Evolutionary conservation across 2,888 invertebrate species (phyloP).

Genomic region (Drosophila percnosoma): DNA sequence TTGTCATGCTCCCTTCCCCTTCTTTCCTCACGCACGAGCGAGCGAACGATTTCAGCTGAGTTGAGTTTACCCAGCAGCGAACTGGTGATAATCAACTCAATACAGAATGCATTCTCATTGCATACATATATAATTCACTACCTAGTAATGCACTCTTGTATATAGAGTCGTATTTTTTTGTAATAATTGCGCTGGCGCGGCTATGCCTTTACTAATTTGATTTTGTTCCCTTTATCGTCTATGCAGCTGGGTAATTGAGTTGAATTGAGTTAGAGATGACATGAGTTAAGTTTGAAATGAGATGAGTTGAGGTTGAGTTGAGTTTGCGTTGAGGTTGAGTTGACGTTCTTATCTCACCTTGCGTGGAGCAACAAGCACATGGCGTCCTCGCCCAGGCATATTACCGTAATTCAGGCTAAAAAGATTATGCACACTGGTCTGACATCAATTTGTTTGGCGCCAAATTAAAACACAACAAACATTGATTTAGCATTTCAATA

Average conservation of each 20-base stretch:
- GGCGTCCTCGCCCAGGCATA: slow-evolving; percentile 28
- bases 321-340: background rate
- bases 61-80: background rate
- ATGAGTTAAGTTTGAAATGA: background rate
- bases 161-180: background rate
- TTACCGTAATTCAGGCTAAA: slow-evolving; percentile 28
- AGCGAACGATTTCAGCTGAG: background rate
- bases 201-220: background rate
- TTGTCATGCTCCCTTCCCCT: background rate
- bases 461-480: background rate
- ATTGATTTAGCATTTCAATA: background rate
- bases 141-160: background rate
- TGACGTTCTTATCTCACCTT: slow-evolving; percentile 37
- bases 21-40: slow-evolving; percentile 4
- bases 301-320: slow-evolving; percentile 1
- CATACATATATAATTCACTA: background rate
- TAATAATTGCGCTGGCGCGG: background rate
- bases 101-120: background rate
- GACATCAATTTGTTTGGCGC: background rate
- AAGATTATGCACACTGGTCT: slow-evolving; percentile 54
- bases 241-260: background rate
- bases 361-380: slow-evolving; percentile 23
- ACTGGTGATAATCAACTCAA: background rate
- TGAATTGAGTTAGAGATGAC: slow-evolving; percentile 5
- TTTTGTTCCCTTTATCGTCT: background rate